Percentiles rank a stretch among this genome's conserved stretches.
Evolutionary conservation across 2,888 invertebrate genomes (phyloP).

Genomic region (Conomelus anceps): DNA sequence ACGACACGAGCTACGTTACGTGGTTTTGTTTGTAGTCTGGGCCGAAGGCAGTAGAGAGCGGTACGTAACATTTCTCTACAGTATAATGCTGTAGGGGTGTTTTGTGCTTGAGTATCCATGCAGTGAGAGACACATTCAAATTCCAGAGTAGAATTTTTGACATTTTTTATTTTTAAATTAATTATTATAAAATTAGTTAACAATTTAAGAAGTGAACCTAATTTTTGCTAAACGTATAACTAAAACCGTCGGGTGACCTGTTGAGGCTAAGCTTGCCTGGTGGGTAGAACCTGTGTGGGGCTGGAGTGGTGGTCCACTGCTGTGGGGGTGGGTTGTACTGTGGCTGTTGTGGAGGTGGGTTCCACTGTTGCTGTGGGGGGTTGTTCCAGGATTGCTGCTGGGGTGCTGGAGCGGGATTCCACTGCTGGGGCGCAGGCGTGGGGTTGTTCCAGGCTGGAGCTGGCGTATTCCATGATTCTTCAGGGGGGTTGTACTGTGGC

Average conservation of each 20-base stretch:
- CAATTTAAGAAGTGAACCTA: conserved; percentile 28
- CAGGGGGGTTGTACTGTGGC: conserved; percentile 54
- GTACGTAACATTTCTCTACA: not conserved
- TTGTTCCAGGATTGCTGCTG: conserved; percentile 50
- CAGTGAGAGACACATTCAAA: not conserved
- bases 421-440: conserved; percentile 44
- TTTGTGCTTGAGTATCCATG: not conserved
- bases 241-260: conserved; percentile 81
- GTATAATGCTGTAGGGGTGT: not conserved
- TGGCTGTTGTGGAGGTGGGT: conserved; percentile 33
- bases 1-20: too few species aligned
- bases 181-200: conserved; percentile 6
- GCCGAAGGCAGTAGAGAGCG: too few species aligned
- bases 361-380: conserved; percentile 40
- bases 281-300: conserved; percentile 70
- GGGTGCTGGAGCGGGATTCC: conserved; percentile 48
- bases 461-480: conserved; percentile 41
- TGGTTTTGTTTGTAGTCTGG: too few species aligned
- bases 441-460: conserved; percentile 39
- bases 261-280: conserved; percentile 80
- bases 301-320: conserved; percentile 49
- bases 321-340: conserved; percentile 32
- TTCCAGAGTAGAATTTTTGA: not conserved
- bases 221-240: conserved; percentile 51
- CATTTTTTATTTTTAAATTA: conserved; percentile 7